These are phyloP conservation scores for Corvus hawaiiensis DNA, from an alignment of 2,113 vertebrate genomes.

Conservation along the genomic window DNA sequence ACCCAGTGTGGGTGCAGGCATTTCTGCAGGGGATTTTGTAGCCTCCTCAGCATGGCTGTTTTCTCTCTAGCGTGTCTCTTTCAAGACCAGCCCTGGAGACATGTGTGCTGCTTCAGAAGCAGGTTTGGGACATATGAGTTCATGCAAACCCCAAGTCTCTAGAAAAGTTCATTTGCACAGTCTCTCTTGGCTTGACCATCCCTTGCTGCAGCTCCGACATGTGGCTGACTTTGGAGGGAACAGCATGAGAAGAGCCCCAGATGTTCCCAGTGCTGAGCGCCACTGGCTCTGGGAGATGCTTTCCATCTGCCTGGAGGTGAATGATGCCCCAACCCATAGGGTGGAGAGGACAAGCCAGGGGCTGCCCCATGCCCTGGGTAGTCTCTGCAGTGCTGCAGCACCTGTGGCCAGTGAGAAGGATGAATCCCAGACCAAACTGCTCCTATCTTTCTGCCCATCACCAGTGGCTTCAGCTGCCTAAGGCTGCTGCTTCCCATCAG, in stretches of 20 bases:
- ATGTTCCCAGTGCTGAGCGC: background rate
- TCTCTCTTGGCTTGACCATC: background rate
- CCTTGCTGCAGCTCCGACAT: accelerated
- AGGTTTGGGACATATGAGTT: background rate
- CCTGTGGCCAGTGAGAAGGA: background rate
- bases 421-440: background rate
- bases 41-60: background rate
- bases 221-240: background rate
- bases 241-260: background rate
- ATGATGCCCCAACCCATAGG: accelerated
- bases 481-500: background rate
- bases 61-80: background rate
- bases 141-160: background rate
- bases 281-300: accelerated
- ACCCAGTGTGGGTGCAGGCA: accelerated
- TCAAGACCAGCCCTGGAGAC: background rate
- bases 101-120: background rate
- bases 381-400: background rate
- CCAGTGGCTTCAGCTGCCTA: background rate
- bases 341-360: background rate
- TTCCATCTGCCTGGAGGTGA: background rate
- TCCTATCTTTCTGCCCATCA: background rate
- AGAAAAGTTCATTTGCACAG: background rate
- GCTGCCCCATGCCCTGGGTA: background rate
- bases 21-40: background rate